phyloP scores from a whole-genome alignment of 2,113 vertebrate genomes.

The Eublepharis macularius region DNA sequence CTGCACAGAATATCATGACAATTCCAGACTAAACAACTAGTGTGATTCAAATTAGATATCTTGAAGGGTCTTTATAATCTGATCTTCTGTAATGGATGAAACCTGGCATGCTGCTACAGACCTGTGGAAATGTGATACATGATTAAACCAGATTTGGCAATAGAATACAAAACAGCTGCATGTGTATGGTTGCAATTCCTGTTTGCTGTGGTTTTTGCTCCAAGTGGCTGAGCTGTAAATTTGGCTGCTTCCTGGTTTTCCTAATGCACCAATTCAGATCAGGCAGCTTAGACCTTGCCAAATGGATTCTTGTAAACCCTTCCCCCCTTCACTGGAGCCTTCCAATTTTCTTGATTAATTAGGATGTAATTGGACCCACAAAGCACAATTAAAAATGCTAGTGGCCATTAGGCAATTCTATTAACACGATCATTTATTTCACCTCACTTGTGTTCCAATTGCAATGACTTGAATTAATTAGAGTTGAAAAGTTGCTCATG shows the following conservation, averaged over 20 bases:
- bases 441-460: conserved; percentile 34
- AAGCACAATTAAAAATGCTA: neutral
- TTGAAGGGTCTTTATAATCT: neutral
- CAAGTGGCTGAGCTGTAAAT: neutral
- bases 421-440: conserved; percentile 39
- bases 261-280: neutral
- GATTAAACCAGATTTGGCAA: rapidly evolving
- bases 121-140: neutral
- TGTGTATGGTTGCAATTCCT: neutral
- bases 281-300: neutral
- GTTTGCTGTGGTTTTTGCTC: neutral
- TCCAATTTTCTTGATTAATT: conserved; percentile 25
- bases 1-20: no score
- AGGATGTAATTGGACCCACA: conserved; percentile 4
- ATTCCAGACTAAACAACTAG: no score
- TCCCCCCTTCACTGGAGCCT: neutral
- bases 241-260: neutral
- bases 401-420: conserved; percentile 3
- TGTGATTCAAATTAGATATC: neutral
- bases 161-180: neutral
- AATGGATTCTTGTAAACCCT: neutral
- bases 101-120: neutral
- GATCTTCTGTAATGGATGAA: neutral
- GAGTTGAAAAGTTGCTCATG: conserved; percentile 22
- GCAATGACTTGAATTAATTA: conserved; percentile 33